These are phyloP conservation scores for Physocephala rufipes DNA, from an alignment of 2,888 invertebrate genomes.

Conservation along the genomic window DNA sequence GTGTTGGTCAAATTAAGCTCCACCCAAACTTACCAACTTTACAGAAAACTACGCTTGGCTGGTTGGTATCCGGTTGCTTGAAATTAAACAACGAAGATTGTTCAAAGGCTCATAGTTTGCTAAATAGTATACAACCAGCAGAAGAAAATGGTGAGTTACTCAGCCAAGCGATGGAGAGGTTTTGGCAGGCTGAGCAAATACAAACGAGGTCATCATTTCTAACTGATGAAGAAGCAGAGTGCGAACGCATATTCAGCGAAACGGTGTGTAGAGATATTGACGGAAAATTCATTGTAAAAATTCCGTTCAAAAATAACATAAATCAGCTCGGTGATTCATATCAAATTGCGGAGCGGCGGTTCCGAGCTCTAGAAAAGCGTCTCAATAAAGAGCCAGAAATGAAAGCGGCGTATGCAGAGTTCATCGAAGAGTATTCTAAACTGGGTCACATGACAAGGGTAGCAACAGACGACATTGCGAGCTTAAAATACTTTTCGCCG, in stretches of 20 bases:
- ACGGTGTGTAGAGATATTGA: conserved; percentile 15
- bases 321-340: conserved; percentile 30
- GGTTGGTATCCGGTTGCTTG: conserved; percentile 15
- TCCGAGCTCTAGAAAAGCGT: conserved; percentile 21
- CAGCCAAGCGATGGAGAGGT: background rate
- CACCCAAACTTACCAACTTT: background rate
- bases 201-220: conserved; percentile 10
- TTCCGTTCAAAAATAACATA: conserved; percentile 33
- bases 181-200: background rate
- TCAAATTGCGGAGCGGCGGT: conserved; percentile 21
- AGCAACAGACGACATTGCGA: background rate
- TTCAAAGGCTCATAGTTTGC: conserved; percentile 3
- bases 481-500: conserved; percentile 28
- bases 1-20: conserved; percentile 18
- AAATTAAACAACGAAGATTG: background rate
- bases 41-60: conserved; percentile 28
- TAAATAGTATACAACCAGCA: background rate
- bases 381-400: conserved; percentile 9
- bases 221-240: conserved; percentile 28
- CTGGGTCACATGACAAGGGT: conserved; percentile 29
- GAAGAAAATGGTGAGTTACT: background rate
- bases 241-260: conserved; percentile 24
- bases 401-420: conserved; percentile 25
- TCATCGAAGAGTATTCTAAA: conserved; percentile 21
- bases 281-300: conserved; percentile 27